These are phyloP conservation scores for Dicerorhinus sumatrensis DNA, from an alignment of 2,113 vertebrate species.

Conservation along the genomic window DNA sequence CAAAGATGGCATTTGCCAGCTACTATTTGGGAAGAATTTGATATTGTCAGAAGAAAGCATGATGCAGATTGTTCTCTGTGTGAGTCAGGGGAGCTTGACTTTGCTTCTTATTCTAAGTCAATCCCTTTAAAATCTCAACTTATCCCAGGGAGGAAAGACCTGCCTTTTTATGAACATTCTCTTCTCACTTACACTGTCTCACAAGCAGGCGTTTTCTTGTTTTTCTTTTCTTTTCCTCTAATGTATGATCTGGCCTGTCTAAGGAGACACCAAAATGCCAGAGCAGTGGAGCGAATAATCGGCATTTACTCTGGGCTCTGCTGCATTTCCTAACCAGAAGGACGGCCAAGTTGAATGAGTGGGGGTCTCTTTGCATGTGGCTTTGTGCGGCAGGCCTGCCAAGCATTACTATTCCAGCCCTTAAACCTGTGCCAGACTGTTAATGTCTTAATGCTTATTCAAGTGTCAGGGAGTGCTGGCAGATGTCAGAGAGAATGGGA, in stretches of 20 bases:
- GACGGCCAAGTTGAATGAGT: constrained; percentile 22
- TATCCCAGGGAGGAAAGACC: background rate
- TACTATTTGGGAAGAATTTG: background rate
- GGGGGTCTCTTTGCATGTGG: constrained; percentile 38
- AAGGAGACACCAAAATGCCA: constrained; percentile 65
- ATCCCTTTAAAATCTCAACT: constrained; percentile 30
- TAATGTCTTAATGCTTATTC: constrained; percentile 90
- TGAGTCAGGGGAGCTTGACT: background rate
- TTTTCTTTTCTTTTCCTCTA: constrained; percentile 51
- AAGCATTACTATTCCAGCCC: constrained; percentile 80
- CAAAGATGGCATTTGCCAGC: background rate
- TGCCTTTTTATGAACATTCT: background rate
- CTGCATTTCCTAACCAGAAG: constrained; percentile 59
- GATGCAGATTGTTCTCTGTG: background rate
- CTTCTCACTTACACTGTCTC: constrained; percentile 4
- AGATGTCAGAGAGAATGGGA: constrained; percentile 87
- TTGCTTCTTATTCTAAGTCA: constrained; percentile 38
- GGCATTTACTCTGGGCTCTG: constrained; percentile 11
- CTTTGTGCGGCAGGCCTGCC: constrained; percentile 57
- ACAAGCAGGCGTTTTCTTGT: background rate
- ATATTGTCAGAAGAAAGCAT: constrained; percentile 11
- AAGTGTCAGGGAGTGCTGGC: constrained; percentile 85
- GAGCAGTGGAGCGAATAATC: constrained; percentile 44
- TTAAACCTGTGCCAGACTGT: constrained; percentile 83
- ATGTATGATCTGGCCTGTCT: background rate